These are phyloP conservation scores for Tanaodytes sp. DNA, from an alignment of 2,888 invertebrate species.

Conservation along the genomic window DNA sequence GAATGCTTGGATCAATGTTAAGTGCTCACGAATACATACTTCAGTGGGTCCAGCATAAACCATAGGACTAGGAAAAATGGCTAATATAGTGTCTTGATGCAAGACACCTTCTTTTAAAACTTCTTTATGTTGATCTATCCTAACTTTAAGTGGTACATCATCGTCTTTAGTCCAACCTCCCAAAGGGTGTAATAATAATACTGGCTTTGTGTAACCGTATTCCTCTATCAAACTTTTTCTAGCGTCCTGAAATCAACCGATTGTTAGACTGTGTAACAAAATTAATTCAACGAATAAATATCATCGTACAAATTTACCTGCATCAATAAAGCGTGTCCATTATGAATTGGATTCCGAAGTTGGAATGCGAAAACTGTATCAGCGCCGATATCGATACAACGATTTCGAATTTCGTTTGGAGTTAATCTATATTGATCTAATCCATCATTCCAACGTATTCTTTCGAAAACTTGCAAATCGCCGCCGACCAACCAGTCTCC, in stretches of 20 bases:
- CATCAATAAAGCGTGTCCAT: slow-evolving; percentile 97
- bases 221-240: slow-evolving; percentile 78
- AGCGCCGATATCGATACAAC: slow-evolving; percentile 86
- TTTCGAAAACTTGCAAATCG: slow-evolving; percentile 89
- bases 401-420: slow-evolving; percentile 88
- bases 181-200: slow-evolving; percentile 94
- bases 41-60: slow-evolving; percentile 99
- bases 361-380: slow-evolving; percentile 98
- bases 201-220: slow-evolving; percentile 88
- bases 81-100: slow-evolving; percentile 90
- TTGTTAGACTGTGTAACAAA: no score
- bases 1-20: no score
- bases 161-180: slow-evolving; percentile 99
- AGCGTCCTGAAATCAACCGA: slow-evolving; percentile 80
- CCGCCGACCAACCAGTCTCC: slow-evolving; percentile 97
- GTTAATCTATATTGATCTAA: slow-evolving; percentile 93
- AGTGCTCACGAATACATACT: no score
- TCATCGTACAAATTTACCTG: no score
- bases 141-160: slow-evolving; percentile 92
- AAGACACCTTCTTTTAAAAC: slow-evolving; percentile 89
- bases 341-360: slow-evolving; percentile 96
- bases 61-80: slow-evolving; percentile 99
- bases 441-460: slow-evolving; percentile 93
- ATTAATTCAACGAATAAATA: no score
- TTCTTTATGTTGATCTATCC: slow-evolving; percentile 95